Evolutionary conservation across 2,888 invertebrate species (phyloP), one percentile per base, ranked within the genome.

Genomic region (Lymantria dispar): DNA sequence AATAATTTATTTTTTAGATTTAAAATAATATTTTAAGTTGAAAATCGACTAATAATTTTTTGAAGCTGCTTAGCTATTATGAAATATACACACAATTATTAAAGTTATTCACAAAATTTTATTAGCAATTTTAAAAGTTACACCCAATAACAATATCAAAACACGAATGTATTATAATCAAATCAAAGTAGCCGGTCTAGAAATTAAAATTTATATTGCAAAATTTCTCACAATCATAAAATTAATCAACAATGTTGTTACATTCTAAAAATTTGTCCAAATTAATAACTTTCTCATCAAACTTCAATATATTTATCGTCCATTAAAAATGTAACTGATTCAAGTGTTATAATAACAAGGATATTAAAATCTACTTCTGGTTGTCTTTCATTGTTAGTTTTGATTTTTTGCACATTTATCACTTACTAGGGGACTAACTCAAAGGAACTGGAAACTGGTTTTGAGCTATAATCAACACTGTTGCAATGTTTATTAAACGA

Each of bases 401-500:
- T 70, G 68, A 76, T 79, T 83, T 83, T 86, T 85, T 82, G 80
- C 80, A 72, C 72, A 71, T 78, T 80, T 76, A 71, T 81, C 80
- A 76, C 69, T 72, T 73, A 55, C 62, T 62, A 53, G 66, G 72
- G 75, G 76, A 43, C 48, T 44, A 42, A 45, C 51, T 47, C 70
- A 72, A 70, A 62, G 75, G 66, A 69, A 81, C 73, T 47, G 43
- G 8, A 56, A 78, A 87, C 87, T 58, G 72, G 83, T 87, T 87
- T 80, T 67, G 36, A 48, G 68, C 68, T 74, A 80, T 84, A 82
- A 84, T 83, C 81, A 83, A 88, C 88, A 87, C 71, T 85, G 87
- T 89, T 87, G 85, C 87, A 80, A 86, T 89, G 87, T 91, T 90
- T 90, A 89, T 88, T 87, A 88, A 88, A 88, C 89, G 87, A 80